Conservation (phyloP, 2,888 invertebrate species). For the Dryococelus australis region DNA sequence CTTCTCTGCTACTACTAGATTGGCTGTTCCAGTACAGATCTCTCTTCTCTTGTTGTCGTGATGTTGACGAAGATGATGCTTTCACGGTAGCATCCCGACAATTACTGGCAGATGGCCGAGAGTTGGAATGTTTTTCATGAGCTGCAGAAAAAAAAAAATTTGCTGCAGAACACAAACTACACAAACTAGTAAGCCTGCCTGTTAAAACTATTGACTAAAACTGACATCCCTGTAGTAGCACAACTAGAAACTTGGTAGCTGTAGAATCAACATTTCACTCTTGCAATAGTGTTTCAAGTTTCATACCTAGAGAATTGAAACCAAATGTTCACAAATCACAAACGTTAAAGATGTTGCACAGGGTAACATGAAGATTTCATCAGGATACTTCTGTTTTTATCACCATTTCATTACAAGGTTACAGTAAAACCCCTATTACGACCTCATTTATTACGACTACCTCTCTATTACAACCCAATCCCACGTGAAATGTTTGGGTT, state of each 20-base stretch:
- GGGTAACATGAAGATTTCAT: no score
- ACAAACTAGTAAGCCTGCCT: background rate
- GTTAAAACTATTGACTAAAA: background rate
- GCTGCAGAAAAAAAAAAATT: slow-evolving; percentile 56
- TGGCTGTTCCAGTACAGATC: slow-evolving; percentile 47
- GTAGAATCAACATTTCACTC: no score
- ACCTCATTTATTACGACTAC: no score
- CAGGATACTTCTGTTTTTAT: no score
- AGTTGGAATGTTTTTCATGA: slow-evolving; percentile 81
- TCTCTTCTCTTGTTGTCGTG: slow-evolving; percentile 44
- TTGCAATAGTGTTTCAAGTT: no score
- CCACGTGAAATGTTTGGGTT: no score
- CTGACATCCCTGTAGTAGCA: background rate
- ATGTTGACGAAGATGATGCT: slow-evolving; percentile 36
- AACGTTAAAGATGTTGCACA: no score
- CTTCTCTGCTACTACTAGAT: slow-evolving; percentile 45
- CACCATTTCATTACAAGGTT: no score
- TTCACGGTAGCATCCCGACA: slow-evolving; percentile 41
- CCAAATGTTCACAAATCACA: no score
- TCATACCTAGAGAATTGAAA: no score
- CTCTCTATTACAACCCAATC: no score
- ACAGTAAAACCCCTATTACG: no score
- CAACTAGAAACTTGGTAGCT: background rate
- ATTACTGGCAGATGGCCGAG: slow-evolving; percentile 58
- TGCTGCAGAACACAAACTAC: background rate